Conservation (phyloP, 2,888 invertebrate genomes). For the Dromius quadrimaculatus region DNA sequence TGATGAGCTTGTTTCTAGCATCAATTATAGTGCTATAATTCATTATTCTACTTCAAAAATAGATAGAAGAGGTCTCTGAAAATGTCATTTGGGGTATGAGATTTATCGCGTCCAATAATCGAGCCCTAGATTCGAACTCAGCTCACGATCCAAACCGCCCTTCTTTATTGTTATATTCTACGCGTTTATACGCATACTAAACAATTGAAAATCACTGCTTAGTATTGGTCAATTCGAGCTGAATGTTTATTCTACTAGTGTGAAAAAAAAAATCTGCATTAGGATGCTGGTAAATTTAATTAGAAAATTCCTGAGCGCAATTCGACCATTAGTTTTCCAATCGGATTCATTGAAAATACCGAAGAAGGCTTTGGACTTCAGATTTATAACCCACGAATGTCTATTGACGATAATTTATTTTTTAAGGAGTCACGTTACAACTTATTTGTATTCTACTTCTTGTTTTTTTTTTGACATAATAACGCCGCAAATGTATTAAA, state of each 20-base stretch:
- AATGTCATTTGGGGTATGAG: too few relatives aligned
- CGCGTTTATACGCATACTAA: neutral
- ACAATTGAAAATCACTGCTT: neutral
- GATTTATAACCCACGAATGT: constrained; percentile 40
- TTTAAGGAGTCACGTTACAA: too few relatives aligned
- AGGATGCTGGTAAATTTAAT: constrained; percentile 43
- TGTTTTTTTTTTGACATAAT: neutral
- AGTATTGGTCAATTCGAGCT: too few relatives aligned
- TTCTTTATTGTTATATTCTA: constrained; percentile 17
- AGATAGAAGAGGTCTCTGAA: too few relatives aligned
- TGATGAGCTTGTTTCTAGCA: too few relatives aligned
- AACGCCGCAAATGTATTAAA: too few relatives aligned
- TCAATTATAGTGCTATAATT: too few relatives aligned
- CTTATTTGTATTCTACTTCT: constrained; percentile 2
- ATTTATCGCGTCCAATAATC: constrained; percentile 39
- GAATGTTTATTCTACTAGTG: too few relatives aligned
- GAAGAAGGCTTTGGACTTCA: constrained; percentile 42
- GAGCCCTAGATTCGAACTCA: constrained; percentile 23
- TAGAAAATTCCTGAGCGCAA: constrained; percentile 49
- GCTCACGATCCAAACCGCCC: constrained; percentile 23
- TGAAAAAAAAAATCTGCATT: too few relatives aligned
- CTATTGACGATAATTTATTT: constrained; percentile 47
- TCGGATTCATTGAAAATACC: constrained; percentile 42
- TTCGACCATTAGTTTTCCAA: constrained; percentile 42
- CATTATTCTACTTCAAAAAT: too few relatives aligned